phyloP scores from a whole-genome alignment of 2,797 vertebrate species.

The Cirrhinus mrigala region DNA sequence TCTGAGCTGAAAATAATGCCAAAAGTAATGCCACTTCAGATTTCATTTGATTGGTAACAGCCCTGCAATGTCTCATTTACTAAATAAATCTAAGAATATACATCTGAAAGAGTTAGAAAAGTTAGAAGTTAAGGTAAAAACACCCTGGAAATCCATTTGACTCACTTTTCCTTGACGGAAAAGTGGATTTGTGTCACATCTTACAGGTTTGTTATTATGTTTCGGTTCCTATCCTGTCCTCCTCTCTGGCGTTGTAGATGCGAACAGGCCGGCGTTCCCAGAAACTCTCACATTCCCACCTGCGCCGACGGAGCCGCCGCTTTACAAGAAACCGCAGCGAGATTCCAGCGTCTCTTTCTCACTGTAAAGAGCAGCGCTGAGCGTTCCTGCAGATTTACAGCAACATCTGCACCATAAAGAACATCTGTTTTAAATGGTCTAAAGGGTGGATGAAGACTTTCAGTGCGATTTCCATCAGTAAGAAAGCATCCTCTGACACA shows the following conservation, averaged over 20 bases:
- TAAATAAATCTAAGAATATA: background rate
- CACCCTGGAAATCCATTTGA: background rate
- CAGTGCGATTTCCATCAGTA: background rate
- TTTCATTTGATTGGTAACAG: background rate
- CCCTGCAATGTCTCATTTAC: background rate
- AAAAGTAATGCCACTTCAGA: background rate
- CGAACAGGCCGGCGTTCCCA: background rate
- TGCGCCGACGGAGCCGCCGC: conserved; percentile 77
- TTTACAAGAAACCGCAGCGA: conserved; percentile 84
- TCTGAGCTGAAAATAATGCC: background rate
- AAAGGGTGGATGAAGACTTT: background rate
- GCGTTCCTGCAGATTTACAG: background rate
- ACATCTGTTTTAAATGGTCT: background rate
- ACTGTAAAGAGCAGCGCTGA: background rate
- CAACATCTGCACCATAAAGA: background rate
- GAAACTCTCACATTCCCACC: conserved; percentile 79
- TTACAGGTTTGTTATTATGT: conserved; percentile 17
- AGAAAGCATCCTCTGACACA: background rate
- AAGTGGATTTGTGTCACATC: conserved; percentile 53
- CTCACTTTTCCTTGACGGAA: no score
- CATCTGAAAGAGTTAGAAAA: background rate
- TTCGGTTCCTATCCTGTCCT: background rate
- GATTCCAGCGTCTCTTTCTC: conserved; percentile 56
- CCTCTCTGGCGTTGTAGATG: background rate
- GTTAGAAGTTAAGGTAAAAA: background rate